A percentile compares a stretch with the other conserved stretches of the same genome.
Conservation (phyloP, 2,797 vertebrate genomes). For the Cuniculus paca region DNA sequence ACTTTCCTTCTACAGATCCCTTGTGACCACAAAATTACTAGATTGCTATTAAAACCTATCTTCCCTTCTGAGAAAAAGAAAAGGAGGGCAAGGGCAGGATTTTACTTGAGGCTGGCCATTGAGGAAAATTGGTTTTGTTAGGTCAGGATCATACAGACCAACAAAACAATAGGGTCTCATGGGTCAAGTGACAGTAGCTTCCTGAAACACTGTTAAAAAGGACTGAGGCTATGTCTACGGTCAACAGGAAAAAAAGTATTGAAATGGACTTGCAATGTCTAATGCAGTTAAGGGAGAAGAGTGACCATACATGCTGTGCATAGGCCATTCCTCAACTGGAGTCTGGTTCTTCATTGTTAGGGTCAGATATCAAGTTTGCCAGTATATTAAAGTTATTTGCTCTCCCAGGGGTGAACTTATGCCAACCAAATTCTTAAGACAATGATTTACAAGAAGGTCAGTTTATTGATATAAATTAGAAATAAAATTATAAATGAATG, state of each 20-base stretch:
- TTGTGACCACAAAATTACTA: background rate
- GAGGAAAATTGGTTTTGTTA: background rate
- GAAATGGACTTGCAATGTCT: background rate
- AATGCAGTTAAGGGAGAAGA: background rate
- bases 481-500: background rate
- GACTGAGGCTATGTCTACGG: background rate
- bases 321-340: background rate
- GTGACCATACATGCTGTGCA: background rate
- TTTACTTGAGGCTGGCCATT: background rate
- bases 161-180: background rate
- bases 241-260: background rate
- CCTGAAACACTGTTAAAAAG: background rate
- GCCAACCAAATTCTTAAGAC: conserved; percentile 23
- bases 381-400: conserved; percentile 17
- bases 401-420: background rate
- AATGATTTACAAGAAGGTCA: conserved; percentile 14
- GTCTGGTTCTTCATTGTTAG: background rate
- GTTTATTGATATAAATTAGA: conserved; percentile 11
- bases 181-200: background rate
- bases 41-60: background rate
- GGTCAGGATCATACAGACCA: background rate
- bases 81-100: background rate
- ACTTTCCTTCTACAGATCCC: background rate
- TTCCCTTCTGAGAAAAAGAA: conserved; percentile 34
- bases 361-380: background rate